phyloP scores from a whole-genome alignment of 2,113 vertebrate species.

The Scortum barcoo region DNA sequence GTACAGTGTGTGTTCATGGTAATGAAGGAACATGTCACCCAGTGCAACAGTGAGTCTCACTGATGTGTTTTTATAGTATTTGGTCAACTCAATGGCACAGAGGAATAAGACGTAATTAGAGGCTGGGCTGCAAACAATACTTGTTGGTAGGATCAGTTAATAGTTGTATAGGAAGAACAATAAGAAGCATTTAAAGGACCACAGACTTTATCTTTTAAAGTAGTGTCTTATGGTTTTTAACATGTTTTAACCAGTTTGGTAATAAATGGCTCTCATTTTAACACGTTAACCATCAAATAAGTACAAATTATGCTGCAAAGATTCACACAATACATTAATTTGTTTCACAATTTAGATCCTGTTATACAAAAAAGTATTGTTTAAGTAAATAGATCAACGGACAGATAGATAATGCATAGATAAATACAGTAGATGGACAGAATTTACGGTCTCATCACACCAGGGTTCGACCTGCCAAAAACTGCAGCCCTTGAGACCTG shows the following conservation, averaged over 20 bases:
- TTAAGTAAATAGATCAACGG: neutral
- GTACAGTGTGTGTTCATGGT: neutral
- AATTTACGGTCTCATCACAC: conserved; percentile 4
- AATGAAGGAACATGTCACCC: neutral
- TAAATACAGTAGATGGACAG: conserved; percentile 1
- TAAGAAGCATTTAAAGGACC: neutral
- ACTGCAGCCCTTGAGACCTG: conserved; percentile 19
- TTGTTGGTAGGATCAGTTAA: neutral
- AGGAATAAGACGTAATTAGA: neutral
- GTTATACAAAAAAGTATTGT: neutral
- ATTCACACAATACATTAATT: neutral
- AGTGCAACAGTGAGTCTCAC: neutral
- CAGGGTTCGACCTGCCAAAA: conserved; percentile 38
- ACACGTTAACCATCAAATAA: too few species aligned
- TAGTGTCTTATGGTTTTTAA: neutral
- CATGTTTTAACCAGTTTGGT: neutral
- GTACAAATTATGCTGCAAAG: neutral
- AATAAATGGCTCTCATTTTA: neutral
- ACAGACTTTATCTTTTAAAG: neutral
- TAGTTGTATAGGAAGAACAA: neutral
- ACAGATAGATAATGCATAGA: neutral
- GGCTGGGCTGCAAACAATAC: neutral
- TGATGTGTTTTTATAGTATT: neutral
- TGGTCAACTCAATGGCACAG: neutral
- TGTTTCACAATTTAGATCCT: neutral